A percentile compares a stretch with the other conserved stretches of the same genome.
phyloP scores from a whole-genome alignment of 2,797 vertebrate genomes.

The Gymnopithys bicolor region DNA sequence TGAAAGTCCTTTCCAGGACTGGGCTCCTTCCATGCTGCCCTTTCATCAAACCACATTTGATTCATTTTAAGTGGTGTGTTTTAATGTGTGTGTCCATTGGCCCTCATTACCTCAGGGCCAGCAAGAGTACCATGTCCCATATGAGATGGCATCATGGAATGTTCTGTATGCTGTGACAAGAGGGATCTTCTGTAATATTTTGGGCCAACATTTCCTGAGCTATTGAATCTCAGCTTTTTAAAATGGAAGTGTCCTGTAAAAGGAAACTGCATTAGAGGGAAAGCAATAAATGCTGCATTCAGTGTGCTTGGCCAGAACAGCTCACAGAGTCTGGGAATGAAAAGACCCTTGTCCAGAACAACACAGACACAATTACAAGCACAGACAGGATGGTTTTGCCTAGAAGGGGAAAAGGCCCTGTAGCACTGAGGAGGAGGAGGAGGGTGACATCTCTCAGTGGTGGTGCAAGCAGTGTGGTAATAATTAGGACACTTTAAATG shows the following conservation, averaged over 20 bases:
- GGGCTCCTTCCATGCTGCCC: neutral
- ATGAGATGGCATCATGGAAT: neutral
- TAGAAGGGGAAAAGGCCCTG: neutral
- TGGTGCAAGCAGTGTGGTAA: neutral
- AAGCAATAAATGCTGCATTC: conserved; percentile 48
- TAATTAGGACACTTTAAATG: neutral
- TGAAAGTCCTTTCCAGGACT: neutral
- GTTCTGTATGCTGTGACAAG: neutral
- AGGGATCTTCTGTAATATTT: neutral
- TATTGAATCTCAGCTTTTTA: neutral
- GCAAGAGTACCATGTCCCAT: neutral
- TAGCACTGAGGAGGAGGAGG: neutral
- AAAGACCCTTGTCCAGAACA: conserved; percentile 38
- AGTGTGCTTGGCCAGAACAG: conserved; percentile 9
- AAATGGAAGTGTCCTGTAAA: neutral
- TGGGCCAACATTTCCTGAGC: neutral
- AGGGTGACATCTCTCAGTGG: neutral
- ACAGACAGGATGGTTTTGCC: conserved; percentile 18
- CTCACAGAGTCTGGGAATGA: neutral
- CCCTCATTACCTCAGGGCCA: neutral
- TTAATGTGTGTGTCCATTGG: neutral
- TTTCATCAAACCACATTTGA: neutral
- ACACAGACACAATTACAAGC: conserved; percentile 5
- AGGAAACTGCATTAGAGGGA: neutral
- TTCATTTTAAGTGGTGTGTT: neutral